Conservation (phyloP, 2,113 vertebrate genomes). For the Tragelaphus imberbis region DNA sequence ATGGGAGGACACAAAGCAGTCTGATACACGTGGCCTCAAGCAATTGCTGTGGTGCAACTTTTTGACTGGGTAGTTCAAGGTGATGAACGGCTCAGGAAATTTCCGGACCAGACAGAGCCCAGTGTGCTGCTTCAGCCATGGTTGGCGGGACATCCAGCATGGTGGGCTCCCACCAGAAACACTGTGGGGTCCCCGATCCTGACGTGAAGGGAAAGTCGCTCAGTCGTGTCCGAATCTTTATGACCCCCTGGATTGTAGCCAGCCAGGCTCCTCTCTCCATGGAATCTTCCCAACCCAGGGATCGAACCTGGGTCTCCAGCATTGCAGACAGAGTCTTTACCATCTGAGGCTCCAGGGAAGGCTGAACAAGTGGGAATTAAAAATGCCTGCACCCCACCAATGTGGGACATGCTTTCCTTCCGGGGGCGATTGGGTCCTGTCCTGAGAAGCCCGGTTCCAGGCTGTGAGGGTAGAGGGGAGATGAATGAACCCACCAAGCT, state of each 20-base stretch:
- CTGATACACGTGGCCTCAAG: fast-evolving
- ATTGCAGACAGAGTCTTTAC: background rate
- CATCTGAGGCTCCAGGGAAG: background rate
- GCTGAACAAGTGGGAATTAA: background rate
- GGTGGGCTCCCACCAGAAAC: background rate
- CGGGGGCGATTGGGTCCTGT: fast-evolving
- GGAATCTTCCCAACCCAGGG: background rate
- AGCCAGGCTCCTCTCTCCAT: background rate
- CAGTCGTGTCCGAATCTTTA: background rate
- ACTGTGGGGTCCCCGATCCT: background rate
- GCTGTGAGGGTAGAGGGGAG: background rate
- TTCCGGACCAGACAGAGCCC: background rate
- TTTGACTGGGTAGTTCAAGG: background rate
- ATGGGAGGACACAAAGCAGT: background rate
- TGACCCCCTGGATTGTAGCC: background rate
- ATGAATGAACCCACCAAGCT: background rate
- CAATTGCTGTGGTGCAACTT: background rate
- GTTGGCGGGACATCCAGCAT: fast-evolving
- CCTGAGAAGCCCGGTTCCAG: background rate
- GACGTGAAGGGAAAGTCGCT: background rate
- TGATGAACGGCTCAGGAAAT: background rate
- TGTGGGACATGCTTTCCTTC: background rate
- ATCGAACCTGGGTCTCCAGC: background rate
- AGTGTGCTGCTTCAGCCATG: background rate
- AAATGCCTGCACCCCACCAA: background rate